These are phyloP conservation scores for Lithophane leautieri DNA, from an alignment of 2,888 invertebrate genomes.

Conservation along the genomic window DNA sequence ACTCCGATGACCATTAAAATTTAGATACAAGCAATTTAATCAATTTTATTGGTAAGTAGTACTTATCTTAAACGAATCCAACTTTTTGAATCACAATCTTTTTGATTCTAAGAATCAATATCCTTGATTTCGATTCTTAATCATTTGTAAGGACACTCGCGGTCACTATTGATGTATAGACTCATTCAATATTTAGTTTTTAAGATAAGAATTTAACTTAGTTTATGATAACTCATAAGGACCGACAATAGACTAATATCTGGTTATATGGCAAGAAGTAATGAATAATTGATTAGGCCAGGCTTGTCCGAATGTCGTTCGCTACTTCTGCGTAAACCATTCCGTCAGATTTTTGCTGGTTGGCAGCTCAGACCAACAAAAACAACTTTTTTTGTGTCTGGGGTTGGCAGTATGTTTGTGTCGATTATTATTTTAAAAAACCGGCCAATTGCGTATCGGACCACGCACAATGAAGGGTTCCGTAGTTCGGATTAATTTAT, in stretches of 20 bases:
- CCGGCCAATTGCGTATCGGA: no score
- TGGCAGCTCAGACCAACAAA: no score
- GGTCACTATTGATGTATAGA: not conserved
- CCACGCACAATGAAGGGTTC: no score
- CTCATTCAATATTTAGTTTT: no score
- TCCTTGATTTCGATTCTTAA: not conserved
- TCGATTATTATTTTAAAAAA: no score
- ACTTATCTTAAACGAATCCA: not conserved
- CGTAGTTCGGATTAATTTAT: no score
- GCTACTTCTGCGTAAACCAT: not conserved
- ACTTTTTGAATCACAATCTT: conserved; percentile 1
- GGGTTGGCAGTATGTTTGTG: no score
- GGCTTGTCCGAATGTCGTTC: not conserved
- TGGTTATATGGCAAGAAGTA: not conserved
- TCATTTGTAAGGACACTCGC: conserved; percentile 6
- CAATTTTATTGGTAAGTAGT: not conserved
- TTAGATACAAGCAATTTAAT: not conserved
- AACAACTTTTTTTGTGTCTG: no score
- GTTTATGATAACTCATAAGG: conserved; percentile 1
- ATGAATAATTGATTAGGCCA: not conserved
- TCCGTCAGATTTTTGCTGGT: no score
- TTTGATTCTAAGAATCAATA: not conserved
- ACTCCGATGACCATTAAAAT: not conserved
- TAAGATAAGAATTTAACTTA: not conserved
- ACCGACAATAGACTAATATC: not conserved